Evolutionary conservation across 2,888 invertebrate genomes (phyloP), one percentile per base, ranked within the genome.

Genomic region (Aporophyla lueneburgensis): DNA sequence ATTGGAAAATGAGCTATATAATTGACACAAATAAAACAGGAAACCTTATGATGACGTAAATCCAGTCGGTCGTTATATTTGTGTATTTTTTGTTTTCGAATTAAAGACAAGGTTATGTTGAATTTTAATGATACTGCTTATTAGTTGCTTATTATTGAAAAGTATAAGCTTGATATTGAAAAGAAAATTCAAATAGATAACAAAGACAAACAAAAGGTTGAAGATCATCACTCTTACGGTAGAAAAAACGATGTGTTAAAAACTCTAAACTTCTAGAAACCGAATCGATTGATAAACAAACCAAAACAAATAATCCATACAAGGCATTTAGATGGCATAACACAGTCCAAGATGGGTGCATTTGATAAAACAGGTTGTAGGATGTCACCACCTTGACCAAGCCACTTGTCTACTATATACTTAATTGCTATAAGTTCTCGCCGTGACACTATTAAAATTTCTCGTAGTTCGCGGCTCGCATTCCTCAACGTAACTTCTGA

Each of bases 311-410:
- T 74, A 78, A 63, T 51, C 53, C 78, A 62, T 49, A 69, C 68
- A 69, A 61, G 53, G 72, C 10, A 85, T 79, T 84, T 74, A 79
- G 80, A 90, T 93, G 92, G 94, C 91, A 93, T 93, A 94, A 92
- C 86, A 85, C 73, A 69, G 58, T 53, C 78, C 63, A 75, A 73
- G 82, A 86, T 84, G 85, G 85, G 81, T 91, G 90, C 89, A 89
- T 89, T 88, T 87, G 85, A 87, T 88, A 73, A 90, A 91, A 92
- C 92, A 76, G 87, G 92, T 92, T 89, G 78, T 75, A 89, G 80
- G 94, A 95, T 95, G 94, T 88, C 90, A 86, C 93, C 83, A 91
- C 96, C 96, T 96, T 96, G 96, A 95, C 96, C 95, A 90, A 92
- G 88, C 91, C 77, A 74, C 83, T 83, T 83, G 81, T 79, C 85